Conservation (phyloP, 2,888 invertebrate species). For the Drosophila fungiperda region DNA sequence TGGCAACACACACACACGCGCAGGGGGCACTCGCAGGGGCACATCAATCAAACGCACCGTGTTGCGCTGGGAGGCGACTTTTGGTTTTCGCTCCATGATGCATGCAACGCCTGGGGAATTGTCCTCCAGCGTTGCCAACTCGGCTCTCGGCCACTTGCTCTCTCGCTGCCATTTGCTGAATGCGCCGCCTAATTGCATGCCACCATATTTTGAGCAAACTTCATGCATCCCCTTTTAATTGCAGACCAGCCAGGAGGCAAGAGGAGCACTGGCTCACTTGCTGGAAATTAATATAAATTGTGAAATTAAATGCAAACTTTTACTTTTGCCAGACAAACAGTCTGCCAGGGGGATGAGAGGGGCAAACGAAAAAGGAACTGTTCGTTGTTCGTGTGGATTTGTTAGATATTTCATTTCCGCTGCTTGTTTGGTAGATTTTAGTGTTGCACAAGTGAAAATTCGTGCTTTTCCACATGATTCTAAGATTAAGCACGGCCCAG, state of each 20-base stretch:
- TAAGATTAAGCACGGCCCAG: not conserved
- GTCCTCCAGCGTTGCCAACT: conserved; percentile 36
- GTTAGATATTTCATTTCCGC: conserved; percentile 3
- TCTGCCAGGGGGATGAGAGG: not conserved
- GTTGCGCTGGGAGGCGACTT: conserved; percentile 39
- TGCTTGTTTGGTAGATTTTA: conserved; percentile 8
- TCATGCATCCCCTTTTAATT: conserved; percentile 45
- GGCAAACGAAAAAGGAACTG: not conserved
- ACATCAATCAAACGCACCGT: conserved; percentile 78
- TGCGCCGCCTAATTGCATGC: conserved; percentile 73
- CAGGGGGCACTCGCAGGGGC: conserved; percentile 8
- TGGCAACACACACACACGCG: conserved; percentile 32
- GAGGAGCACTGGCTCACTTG: conserved; percentile 28
- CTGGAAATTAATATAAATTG: conserved; percentile 79
- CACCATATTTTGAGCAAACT: conserved; percentile 57
- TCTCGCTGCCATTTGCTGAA: conserved; percentile 38
- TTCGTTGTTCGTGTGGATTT: conserved; percentile 11
- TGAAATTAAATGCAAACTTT: conserved; percentile 71
- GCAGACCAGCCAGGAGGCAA: conserved; percentile 9
- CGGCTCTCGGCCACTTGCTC: conserved; percentile 18
- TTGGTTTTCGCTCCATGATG: conserved; percentile 44
- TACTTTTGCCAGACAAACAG: conserved; percentile 60
- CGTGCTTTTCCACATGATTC: not conserved
- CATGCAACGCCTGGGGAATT: conserved; percentile 45
- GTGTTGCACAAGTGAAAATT: not conserved